Conservation (phyloP, 2,113 vertebrate species). For the Parus major region DNA sequence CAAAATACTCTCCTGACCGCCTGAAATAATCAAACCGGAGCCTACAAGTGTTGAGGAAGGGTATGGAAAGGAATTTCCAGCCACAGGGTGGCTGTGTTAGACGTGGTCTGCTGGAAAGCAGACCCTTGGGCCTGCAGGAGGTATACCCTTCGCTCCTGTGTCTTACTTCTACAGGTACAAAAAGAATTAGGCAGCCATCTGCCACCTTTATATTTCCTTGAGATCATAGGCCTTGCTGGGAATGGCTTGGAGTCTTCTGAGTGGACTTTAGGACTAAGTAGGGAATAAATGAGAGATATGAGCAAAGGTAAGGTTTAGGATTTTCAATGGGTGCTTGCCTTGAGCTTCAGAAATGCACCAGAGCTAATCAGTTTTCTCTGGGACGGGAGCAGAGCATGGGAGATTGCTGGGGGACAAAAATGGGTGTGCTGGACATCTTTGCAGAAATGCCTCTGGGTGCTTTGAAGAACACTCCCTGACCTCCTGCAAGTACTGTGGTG, state of each 20-base stretch:
- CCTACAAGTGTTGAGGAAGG: not conserved
- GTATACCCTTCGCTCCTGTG: not conserved
- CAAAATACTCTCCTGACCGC: not conserved
- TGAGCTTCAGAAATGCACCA: not conserved
- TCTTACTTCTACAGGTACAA: not conserved
- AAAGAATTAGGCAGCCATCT: not conserved
- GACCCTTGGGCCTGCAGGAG: not conserved
- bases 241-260: not conserved
- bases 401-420: not conserved
- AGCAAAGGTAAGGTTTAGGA: not conserved
- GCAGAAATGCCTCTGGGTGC: not conserved
- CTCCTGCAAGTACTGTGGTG: not conserved
- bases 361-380: not conserved
- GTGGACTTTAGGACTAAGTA: not conserved
- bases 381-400: not conserved
- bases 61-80: not conserved
- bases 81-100: not conserved
- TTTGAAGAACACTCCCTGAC: not conserved
- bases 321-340: not conserved
- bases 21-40: not conserved
- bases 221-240: not conserved
- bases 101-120: not conserved
- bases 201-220: not conserved
- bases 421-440: not conserved
- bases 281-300: not conserved